Conservation (phyloP, 2,888 invertebrate genomes). For the Stenoptilia bipunctidactyla region DNA sequence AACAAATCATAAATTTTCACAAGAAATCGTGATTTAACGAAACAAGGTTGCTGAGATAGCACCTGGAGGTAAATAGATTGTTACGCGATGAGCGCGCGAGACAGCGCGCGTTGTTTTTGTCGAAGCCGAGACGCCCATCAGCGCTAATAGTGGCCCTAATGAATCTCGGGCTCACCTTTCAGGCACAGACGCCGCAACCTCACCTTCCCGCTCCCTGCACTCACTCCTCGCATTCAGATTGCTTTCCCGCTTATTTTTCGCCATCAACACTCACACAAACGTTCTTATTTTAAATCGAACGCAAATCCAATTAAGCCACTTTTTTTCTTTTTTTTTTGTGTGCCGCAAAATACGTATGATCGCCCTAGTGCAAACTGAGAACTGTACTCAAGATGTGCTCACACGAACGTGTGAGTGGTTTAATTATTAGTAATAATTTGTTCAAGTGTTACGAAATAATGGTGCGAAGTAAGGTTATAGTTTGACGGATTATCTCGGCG, state of each 20-base stretch:
- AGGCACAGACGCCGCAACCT: slow-evolving; percentile 61
- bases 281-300: slow-evolving; percentile 8
- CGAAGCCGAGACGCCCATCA: slow-evolving; percentile 30
- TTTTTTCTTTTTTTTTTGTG: slow-evolving; percentile 1
- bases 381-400: slow-evolving; percentile 4
- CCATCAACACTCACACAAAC: slow-evolving; percentile 35
- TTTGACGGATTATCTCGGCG: too few species aligned
- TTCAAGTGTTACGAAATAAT: too few species aligned
- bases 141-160: slow-evolving; percentile 53
- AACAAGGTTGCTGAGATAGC: too few species aligned
- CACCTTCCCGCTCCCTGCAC: slow-evolving; percentile 43
- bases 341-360: slow-evolving; percentile 4
- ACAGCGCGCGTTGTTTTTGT: slow-evolving; percentile 35
- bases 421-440: neutral
- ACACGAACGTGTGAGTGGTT: neutral
- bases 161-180: slow-evolving; percentile 63
- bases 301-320: slow-evolving; percentile 8
- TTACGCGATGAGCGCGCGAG: neutral
- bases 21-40: too few species aligned
- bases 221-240: slow-evolving; percentile 46
- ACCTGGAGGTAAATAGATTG: neutral
- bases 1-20: too few species aligned
- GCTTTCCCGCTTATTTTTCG: slow-evolving; percentile 53
- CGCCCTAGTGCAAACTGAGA: slow-evolving; percentile 3
- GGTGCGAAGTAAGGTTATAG: too few species aligned